These are phyloP conservation scores for Scomber scombrus DNA, from an alignment of 2,113 vertebrate genomes.

Conservation along the genomic window DNA sequence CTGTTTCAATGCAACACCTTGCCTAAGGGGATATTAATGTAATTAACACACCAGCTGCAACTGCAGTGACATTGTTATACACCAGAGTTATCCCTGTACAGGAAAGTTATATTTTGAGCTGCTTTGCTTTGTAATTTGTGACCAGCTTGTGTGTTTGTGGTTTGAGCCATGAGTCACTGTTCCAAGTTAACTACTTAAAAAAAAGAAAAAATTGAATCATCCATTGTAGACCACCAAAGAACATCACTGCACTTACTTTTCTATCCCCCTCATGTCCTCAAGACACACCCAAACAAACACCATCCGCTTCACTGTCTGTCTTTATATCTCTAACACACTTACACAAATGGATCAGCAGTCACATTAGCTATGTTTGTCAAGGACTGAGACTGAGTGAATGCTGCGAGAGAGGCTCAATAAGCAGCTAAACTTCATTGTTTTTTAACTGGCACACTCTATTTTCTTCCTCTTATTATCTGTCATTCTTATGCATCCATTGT, in stretches of 20 bases:
- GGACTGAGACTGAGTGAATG: constrained; percentile 21
- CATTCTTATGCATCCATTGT: constrained; percentile 38
- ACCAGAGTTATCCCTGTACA: constrained; percentile 42
- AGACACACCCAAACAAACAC: neutral
- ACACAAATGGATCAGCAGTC: constrained; percentile 20
- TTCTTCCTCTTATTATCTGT: constrained; percentile 40
- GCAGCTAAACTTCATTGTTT: constrained; percentile 18
- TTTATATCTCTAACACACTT: constrained; percentile 3
- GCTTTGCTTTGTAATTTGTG: neutral
- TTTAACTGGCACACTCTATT: constrained; percentile 29
- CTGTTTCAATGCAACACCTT: constrained; percentile 40
- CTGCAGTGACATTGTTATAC: constrained; percentile 31
- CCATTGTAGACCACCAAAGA: neutral
- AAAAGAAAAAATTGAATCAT: neutral
- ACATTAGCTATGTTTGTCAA: constrained; percentile 56
- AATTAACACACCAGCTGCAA: constrained; percentile 64
- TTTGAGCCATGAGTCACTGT: too few species aligned
- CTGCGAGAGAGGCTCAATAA: constrained; percentile 21
- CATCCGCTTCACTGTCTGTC: neutral
- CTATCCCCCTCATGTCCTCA: neutral
- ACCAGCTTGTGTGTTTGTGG: too few species aligned
- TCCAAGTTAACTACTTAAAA: too few species aligned
- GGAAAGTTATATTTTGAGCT: constrained; percentile 9
- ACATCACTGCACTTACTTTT: neutral
- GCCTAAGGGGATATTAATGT: constrained; percentile 49